phyloP scores from a whole-genome alignment of 2,113 vertebrate species.

The Ia io region DNA sequence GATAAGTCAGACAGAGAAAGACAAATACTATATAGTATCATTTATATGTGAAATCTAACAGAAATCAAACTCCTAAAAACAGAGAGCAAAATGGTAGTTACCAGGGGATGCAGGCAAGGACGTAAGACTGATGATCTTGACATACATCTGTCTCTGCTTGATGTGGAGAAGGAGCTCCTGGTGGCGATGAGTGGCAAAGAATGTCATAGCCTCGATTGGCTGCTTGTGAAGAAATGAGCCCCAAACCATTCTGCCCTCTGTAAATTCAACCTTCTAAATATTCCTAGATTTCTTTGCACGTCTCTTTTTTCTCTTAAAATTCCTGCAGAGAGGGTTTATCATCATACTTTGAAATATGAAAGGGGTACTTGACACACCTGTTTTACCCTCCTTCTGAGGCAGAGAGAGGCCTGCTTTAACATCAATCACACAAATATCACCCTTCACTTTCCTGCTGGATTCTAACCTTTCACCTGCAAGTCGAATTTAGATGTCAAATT shows the following conservation, averaged over 20 bases:
- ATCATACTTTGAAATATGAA: background rate
- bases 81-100: background rate
- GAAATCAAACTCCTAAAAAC: background rate
- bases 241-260: background rate
- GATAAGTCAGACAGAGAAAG: background rate
- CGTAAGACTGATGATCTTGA: background rate
- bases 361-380: background rate
- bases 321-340: background rate
- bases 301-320: background rate
- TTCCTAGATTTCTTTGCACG: background rate
- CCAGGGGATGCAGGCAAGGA: accelerated
- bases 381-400: background rate
- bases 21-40: background rate
- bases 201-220: background rate
- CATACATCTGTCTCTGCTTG: background rate
- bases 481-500: background rate
- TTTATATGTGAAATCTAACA: background rate
- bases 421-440: background rate
- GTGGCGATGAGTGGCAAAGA: background rate
- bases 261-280: background rate
- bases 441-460: background rate
- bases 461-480: background rate
- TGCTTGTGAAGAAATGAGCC: background rate
- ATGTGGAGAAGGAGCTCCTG: accelerated
- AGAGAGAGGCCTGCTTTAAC: background rate